These are phyloP conservation scores for Nasonia giraulti DNA, from an alignment of 1,140 invertebrate species.

Conservation along the genomic window DNA sequence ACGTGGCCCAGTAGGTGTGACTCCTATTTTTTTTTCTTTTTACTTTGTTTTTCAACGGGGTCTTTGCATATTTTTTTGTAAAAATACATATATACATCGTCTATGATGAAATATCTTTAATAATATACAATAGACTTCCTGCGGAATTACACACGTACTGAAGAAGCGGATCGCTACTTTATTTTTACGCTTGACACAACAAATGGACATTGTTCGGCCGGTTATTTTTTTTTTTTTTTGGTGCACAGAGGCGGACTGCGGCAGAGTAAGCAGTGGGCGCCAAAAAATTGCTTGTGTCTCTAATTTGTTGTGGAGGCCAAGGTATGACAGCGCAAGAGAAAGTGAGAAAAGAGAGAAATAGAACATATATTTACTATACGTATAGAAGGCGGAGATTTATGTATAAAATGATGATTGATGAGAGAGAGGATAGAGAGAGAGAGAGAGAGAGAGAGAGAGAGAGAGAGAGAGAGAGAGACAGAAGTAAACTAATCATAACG, in stretches of 20 bases:
- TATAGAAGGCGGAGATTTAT: neutral
- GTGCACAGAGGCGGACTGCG: constrained; percentile 18
- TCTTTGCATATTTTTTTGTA: no score
- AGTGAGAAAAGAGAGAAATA: neutral
- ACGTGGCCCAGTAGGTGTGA: no score
- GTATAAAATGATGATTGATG: constrained; percentile 16
- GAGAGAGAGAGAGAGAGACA: constrained; percentile 25
- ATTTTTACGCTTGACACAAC: neutral
- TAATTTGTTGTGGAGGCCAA: constrained; percentile 39
- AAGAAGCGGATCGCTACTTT: constrained; percentile 9
- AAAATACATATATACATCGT: neutral
- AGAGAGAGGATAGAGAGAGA: neutral
- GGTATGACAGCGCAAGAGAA: constrained; percentile 31
- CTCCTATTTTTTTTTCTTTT: no score
- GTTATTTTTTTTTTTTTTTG: neutral
- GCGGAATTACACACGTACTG: neutral
- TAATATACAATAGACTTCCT: neutral
- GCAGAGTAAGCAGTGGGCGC: constrained; percentile 42
- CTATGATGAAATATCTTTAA: neutral
- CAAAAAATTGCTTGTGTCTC: constrained; percentile 48
- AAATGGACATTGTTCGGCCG: constrained; percentile 20
- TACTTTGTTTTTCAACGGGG: no score
- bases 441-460: neutral
- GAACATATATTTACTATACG: no score
- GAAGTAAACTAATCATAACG: constrained; percentile 39